Evolutionary conservation across 2,888 invertebrate species (phyloP).

Genomic region (Phymatocera aterrima): DNA sequence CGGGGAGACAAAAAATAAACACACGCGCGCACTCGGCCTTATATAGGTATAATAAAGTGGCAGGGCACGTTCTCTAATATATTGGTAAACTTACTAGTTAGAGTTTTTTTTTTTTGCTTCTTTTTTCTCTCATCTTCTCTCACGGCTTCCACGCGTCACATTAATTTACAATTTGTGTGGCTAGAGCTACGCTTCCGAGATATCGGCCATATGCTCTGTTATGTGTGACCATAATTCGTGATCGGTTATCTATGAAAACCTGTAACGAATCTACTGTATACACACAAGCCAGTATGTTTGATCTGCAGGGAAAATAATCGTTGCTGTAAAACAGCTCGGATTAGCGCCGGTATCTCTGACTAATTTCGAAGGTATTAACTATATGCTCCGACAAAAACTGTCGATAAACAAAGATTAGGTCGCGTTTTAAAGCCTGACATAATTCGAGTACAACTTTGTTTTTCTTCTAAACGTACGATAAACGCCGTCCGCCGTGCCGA

Average conservation of each 20-base stretch:
- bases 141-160: constrained; percentile 55
- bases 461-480: too few species aligned
- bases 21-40: too few species aligned
- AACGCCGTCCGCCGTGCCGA: too few species aligned
- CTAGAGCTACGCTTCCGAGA: constrained; percentile 5
- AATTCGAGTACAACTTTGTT: neutral
- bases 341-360: constrained; percentile 32
- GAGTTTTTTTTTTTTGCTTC: neutral
- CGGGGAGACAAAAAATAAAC: neutral
- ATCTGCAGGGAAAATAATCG: constrained; percentile 17
- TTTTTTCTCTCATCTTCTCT: neutral
- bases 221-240: constrained; percentile 3
- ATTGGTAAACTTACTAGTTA: constrained; percentile 29
- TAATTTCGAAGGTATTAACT: constrained; percentile 43
- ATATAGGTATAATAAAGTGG: too few species aligned
- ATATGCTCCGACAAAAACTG: constrained; percentile 3
- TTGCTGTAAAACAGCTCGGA: constrained; percentile 38
- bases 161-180: constrained; percentile 65
- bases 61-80: neutral
- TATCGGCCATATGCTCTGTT: constrained; percentile 34
- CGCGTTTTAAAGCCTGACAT: neutral
- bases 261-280: constrained; percentile 20
- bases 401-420: constrained; percentile 30
- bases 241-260: constrained; percentile 4
- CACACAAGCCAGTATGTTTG: constrained; percentile 25